These are phyloP conservation scores for Coronaproctus castanopsis DNA, from an alignment of 2,888 invertebrate genomes.

Conservation along the genomic window DNA sequence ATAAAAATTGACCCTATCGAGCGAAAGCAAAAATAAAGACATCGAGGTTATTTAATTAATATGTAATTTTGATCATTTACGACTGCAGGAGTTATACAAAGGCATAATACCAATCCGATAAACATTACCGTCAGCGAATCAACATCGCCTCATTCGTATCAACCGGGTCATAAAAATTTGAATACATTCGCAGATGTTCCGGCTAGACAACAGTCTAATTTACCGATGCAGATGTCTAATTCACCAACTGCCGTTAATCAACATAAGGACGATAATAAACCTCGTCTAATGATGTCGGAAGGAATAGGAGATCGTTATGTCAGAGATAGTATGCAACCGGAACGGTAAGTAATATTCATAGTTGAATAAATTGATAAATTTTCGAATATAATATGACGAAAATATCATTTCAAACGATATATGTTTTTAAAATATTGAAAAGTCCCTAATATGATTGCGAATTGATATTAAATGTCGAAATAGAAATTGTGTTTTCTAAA, in stretches of 20 bases:
- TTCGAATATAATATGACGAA: background rate
- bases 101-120: constrained; percentile 36
- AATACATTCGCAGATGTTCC: constrained; percentile 76
- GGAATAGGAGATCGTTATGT: constrained; percentile 31
- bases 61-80: too few relatives aligned
- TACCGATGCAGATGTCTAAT: constrained; percentile 46
- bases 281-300: constrained; percentile 27
- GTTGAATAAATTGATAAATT: background rate
- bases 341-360: constrained; percentile 18
- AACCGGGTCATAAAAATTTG: constrained; percentile 52
- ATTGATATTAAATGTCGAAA: too few relatives aligned
- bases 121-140: constrained; percentile 15
- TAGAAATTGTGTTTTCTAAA: too few relatives aligned
- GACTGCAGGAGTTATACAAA: constrained; percentile 58
- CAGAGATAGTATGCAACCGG: constrained; percentile 19
- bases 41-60: too few relatives aligned
- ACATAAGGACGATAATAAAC: constrained; percentile 17
- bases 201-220: constrained; percentile 69
- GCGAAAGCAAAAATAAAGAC: too few relatives aligned
- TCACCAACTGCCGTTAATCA: constrained; percentile 1
- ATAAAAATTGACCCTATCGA: too few relatives aligned
- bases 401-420: too few relatives aligned
- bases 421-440: too few relatives aligned
- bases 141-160: constrained; percentile 27
- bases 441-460: too few relatives aligned